phyloP scores from a whole-genome alignment of 2,797 vertebrate genomes.

The Neosilurus mollespiculum region DNA sequence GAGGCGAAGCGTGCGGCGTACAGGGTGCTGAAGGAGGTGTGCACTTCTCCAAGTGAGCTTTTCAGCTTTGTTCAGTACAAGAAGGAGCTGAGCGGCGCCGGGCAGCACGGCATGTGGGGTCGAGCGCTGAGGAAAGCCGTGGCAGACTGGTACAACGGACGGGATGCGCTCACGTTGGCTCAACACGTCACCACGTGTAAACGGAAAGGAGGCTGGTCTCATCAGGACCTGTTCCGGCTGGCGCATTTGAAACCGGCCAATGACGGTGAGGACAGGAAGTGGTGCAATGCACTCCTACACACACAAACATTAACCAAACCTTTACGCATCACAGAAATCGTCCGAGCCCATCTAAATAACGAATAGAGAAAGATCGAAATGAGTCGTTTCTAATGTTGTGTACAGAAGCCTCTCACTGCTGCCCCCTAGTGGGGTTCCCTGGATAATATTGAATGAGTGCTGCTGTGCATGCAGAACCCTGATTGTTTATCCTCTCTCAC shows the following conservation, averaged over 20 bases:
- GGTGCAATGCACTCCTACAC: background rate
- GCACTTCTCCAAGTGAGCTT: slow-evolving; percentile 81
- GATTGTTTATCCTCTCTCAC: background rate
- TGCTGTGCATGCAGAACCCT: too few relatives aligned
- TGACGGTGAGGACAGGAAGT: slow-evolving; percentile 77
- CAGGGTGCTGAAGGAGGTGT: slow-evolving; percentile 85
- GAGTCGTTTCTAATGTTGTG: too few relatives aligned
- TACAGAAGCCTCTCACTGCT: too few relatives aligned
- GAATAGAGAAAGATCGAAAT: too few relatives aligned
- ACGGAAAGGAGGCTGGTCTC: slow-evolving; percentile 90
- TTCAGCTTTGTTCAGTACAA: slow-evolving; percentile 92
- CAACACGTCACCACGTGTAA: slow-evolving; percentile 88
- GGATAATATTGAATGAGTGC: too few relatives aligned
- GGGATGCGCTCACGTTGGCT: slow-evolving; percentile 83
- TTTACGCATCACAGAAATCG: background rate
- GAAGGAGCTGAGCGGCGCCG: slow-evolving; percentile 88
- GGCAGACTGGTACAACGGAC: slow-evolving; percentile 91
- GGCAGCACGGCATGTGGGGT: slow-evolving; percentile 95
- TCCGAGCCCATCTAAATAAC: background rate
- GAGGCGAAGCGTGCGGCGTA: slow-evolving; percentile 87
- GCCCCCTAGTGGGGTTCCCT: too few relatives aligned
- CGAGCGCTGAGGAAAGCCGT: slow-evolving; percentile 89
- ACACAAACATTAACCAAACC: background rate
- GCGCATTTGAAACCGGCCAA: slow-evolving; percentile 89
- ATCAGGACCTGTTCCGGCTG: slow-evolving; percentile 90